Evolutionary conservation across 2,113 vertebrate species (phyloP), one percentile per base, ranked within the genome.

Genomic region (Ammospiza nelsoni): DNA sequence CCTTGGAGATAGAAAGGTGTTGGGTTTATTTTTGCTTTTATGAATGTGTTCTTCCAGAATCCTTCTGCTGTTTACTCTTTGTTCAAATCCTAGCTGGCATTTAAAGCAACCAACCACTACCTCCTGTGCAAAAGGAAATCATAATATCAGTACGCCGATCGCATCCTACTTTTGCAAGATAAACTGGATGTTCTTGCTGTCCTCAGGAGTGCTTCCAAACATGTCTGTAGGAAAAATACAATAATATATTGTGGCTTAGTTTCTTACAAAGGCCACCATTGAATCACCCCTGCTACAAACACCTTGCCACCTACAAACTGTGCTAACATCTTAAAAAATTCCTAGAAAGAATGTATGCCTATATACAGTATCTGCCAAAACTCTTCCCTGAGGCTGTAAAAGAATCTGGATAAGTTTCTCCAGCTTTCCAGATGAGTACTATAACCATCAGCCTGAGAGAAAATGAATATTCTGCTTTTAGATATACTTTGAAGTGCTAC

Each of bases 381-480:
- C 2, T 65, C 62, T 79, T 88, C 33, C n/a, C 16, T 57, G 15
- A 65, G 44, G 27, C 44, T 86, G 12, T 46, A 41, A 75, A 83
- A 39, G 33, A 90, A 65, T 44, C 35, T 21, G 39, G 52, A 9
- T 51, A 69, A 54, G 27, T 82, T 79, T 35, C 41, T 94, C 14
- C 7, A 88, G 58, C 33, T 88, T 84, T 87, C 48, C 33, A 52
- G 19, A 41, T 44, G 49, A 68, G 5, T 83, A 33, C 25, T 78
- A 3, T 59, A 75, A 78, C 13, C 13, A n/a, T 14, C 80, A 88
- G n/a, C n/a, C 54, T 89, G 63, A 83, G 59, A 68, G 9, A 24
- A 83, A 85, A 90, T 35, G 3, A 68, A 61, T 73, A 43, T 67
- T 87, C 39, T 87, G 20, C 57, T 91, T 89, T 87, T 62, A 75